Conservation (phyloP, 1,140 invertebrate genomes). For the Bombyx mori region DNA sequence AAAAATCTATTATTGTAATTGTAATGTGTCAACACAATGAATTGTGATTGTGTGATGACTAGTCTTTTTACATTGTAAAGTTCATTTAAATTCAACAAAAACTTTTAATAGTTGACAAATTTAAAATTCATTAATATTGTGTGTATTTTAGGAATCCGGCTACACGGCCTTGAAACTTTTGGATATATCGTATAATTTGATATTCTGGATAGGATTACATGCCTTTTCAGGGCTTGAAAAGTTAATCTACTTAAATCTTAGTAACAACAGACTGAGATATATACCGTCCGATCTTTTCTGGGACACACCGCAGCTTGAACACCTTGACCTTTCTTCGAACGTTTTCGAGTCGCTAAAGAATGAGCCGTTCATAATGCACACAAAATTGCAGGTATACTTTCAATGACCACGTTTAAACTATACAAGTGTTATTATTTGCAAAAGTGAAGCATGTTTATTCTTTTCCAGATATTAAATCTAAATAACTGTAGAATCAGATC, state of each 20-base stretch:
- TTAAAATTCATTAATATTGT: not conserved
- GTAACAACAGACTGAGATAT: conserved; percentile 51
- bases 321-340: conserved; percentile 59
- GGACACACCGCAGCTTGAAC: conserved; percentile 47
- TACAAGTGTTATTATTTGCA: not conserved
- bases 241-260: conserved; percentile 48
- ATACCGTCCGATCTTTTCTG: conserved; percentile 58
- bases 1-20: too few relatives aligned
- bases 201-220: conserved; percentile 66
- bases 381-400: conserved; percentile 41
- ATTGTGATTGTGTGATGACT: too few relatives aligned
- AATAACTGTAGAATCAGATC: conserved; percentile 65
- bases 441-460: conserved; percentile 3
- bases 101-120: too few relatives aligned
- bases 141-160: conserved; percentile 44
- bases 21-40: too few relatives aligned
- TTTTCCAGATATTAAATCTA: conserved; percentile 68
- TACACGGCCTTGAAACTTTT: conserved; percentile 49
- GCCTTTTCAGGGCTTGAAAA: conserved; percentile 56
- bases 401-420: too few relatives aligned
- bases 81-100: too few relatives aligned
- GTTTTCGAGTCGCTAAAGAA: conserved; percentile 57
- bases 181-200: conserved; percentile 59
- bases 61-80: too few relatives aligned
- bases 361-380: conserved; percentile 59